phyloP scores from a whole-genome alignment of 2,888 invertebrate genomes.

The Drosophila ezoana region DNA sequence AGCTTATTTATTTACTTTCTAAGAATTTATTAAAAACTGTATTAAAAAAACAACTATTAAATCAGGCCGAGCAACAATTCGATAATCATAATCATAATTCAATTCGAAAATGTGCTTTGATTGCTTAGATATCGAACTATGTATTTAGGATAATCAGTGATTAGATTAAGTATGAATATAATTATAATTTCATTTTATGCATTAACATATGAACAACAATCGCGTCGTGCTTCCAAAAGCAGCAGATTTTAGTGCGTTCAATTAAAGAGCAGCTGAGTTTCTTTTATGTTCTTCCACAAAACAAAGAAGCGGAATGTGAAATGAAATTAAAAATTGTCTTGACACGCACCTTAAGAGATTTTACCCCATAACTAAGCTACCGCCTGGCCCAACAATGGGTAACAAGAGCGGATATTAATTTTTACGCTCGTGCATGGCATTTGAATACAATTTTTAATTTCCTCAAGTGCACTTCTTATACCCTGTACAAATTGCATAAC shows the following conservation, averaged over 20 bases:
- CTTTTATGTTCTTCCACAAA: background rate
- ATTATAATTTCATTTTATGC: too few species aligned
- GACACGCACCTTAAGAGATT: slow-evolving; percentile 2
- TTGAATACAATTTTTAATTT: slow-evolving; percentile 72
- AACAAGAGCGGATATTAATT: slow-evolving; percentile 70
- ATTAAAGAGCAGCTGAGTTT: too few species aligned
- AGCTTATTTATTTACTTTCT: background rate
- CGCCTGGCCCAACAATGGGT: slow-evolving; percentile 27
- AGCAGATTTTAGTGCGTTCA: too few species aligned
- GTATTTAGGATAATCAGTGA: too few species aligned
- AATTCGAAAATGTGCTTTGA: too few species aligned
- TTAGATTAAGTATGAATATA: too few species aligned
- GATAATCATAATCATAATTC: background rate
- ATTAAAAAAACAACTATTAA: background rate
- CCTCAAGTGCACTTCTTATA: slow-evolving; percentile 59
- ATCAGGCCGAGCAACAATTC: background rate
- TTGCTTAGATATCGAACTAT: too few species aligned
- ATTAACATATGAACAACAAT: too few species aligned
- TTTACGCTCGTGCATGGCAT: slow-evolving; percentile 72
- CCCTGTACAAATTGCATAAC: slow-evolving; percentile 1
- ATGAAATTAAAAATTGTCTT: background rate
- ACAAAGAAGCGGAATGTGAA: background rate
- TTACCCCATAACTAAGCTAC: background rate
- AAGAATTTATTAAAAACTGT: background rate
- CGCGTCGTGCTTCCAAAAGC: too few species aligned